phyloP scores from a whole-genome alignment of 2,888 invertebrate genomes.

The Auanema freiburgensis region DNA sequence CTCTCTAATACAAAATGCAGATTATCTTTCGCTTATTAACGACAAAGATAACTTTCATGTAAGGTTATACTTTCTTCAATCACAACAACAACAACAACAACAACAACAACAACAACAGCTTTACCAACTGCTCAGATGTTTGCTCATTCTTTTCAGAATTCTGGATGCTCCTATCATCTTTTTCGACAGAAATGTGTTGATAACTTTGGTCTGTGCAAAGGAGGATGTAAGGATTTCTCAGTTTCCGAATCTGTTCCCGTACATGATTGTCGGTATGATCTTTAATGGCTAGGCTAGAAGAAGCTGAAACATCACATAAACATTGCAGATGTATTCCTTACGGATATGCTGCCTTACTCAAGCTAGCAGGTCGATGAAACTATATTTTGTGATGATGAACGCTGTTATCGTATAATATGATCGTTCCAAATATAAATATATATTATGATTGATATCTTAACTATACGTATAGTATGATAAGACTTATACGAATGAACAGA shows the following conservation, averaged over 20 bases:
- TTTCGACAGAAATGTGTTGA: slow-evolving; percentile 19
- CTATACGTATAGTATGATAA: no score
- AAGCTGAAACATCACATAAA: background rate
- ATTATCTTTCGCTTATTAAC: slow-evolving; percentile 19
- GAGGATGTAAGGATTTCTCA: slow-evolving; percentile 25
- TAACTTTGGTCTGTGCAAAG: slow-evolving; percentile 21
- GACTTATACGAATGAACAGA: no score
- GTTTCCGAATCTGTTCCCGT: slow-evolving; percentile 6
- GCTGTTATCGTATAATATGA: no score
- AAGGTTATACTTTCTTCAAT: background rate
- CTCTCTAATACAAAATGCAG: background rate
- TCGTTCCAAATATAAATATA: no score
- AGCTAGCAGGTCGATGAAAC: slow-evolving; percentile 15
- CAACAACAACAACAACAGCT: no score
- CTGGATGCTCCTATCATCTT: slow-evolving; percentile 21
- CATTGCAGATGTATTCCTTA: slow-evolving; percentile 19
- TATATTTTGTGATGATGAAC: no score
- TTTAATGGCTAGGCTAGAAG: background rate
- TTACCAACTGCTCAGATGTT: no score
- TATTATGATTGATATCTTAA: no score
- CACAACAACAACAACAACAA: no score
- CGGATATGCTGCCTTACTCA: slow-evolving; percentile 20
- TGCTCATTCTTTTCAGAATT: slow-evolving; percentile 8
- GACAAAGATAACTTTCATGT: slow-evolving; percentile 28
- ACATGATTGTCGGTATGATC: slow-evolving; percentile 16